Evolutionary conservation across 2,888 invertebrate species (phyloP).

Genomic region (Philaethria dido): DNA sequence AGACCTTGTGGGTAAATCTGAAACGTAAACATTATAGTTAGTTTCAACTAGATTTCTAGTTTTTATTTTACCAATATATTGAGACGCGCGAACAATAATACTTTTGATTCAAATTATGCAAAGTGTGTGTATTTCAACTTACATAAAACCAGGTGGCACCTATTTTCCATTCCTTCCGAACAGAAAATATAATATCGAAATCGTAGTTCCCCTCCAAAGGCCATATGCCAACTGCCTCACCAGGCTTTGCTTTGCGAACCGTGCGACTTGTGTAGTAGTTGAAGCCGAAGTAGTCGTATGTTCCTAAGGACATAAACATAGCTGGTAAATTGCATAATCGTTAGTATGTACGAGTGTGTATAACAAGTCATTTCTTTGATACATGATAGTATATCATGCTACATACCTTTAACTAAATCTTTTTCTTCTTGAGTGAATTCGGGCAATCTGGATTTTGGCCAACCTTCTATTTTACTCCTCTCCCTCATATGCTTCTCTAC

Average conservation of each 20-base stretch:
- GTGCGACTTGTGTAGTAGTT: slow-evolving; percentile 84
- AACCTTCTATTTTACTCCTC: background rate
- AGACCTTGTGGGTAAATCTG: slow-evolving; percentile 76
- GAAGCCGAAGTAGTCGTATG: slow-evolving; percentile 86
- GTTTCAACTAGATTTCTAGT: background rate
- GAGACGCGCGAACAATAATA: too few relatives aligned
- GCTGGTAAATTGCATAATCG: too few relatives aligned
- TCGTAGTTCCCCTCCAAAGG: slow-evolving; percentile 52
- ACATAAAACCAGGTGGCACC: slow-evolving; percentile 52
- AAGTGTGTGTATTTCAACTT: slow-evolving; percentile 26
- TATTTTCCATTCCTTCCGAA: slow-evolving; percentile 47
- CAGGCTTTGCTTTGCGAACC: slow-evolving; percentile 51
- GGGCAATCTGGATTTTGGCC: background rate
- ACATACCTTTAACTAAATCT: slow-evolving; percentile 42
- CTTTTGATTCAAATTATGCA: too few relatives aligned
- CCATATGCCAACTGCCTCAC: slow-evolving; percentile 47
- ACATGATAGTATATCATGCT: too few relatives aligned
- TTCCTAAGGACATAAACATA: slow-evolving; percentile 55
- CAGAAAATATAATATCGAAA: slow-evolving; percentile 42
- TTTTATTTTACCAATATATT: too few relatives aligned
- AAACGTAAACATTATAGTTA: background rate
- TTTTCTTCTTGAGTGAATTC: slow-evolving; percentile 6
- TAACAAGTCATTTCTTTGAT: too few relatives aligned
- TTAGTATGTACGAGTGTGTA: too few relatives aligned
- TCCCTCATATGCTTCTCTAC: background rate